Base-by-base conservation (phyloP, 2,113 vertebrate genomes). In the Myrmecophaga tridactyla region DNA sequence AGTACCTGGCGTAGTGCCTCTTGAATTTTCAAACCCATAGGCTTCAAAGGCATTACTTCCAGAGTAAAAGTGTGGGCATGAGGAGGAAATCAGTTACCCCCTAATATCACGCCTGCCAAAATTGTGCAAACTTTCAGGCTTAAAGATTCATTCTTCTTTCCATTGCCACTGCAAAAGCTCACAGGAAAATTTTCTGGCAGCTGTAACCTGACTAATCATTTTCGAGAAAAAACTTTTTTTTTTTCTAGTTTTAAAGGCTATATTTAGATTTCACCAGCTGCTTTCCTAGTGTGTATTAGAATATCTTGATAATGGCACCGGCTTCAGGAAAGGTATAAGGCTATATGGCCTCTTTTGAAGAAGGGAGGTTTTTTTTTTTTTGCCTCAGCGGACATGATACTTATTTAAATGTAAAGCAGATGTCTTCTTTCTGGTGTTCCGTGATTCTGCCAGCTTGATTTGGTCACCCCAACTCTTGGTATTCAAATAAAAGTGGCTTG, bases 181-280 rank as follows among this genome's bases (percentile, higher is more conserved):
- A 67, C 0, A 11, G 84, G 60, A 77, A 84, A 67, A 21, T 39
- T 46, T 88, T 48, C 77, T 89, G 46, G 72, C 82, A 95, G 76
- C 76, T 94, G 62, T 23, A 62, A 86, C 56, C 70, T 51, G 39
- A 94, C 67, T 34, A 81, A 51, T 80, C 76, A 81, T 31, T 83
- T 94, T 80, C 29, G 80, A 62, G 92, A 86, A 3, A 80, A 36
- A 89, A 31, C 36, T 46, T 12, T 31, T 86, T 56, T n/a, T 56
- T 56, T 96, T 85, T 69, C 76, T 53, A 77, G 82, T 53, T 85
- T 62, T 63, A 85, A 76, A 92, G 60, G 41, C 85, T 77, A 3
- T 85, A 70, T 94, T 90, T 96, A 65, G 82, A 78, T 87, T 31
- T 90, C 56, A 63, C 85, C 20, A 69, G 90, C 84, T 95, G 85